A percentile compares a stretch with the other conserved stretches of the same genome.
Conservation (phyloP, 2,797 vertebrate species). For the Brotula barbata region DNA sequence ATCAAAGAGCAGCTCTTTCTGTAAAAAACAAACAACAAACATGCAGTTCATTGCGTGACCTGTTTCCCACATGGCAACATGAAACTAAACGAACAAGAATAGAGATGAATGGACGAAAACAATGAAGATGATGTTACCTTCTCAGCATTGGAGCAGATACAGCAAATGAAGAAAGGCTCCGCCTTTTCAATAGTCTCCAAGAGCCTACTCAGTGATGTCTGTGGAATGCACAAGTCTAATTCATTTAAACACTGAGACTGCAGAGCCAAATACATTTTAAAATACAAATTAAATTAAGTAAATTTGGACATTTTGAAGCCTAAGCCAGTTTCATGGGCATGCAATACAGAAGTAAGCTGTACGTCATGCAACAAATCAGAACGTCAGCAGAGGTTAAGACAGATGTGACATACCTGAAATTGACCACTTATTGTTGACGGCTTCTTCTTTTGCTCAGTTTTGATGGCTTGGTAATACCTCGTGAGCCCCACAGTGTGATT, state of each 20-base stretch:
- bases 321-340: no score
- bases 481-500: constrained; percentile 87
- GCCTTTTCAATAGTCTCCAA: constrained; percentile 85
- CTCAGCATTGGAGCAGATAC: constrained; percentile 89
- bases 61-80: neutral
- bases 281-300: neutral
- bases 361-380: neutral
- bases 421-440: constrained; percentile 86
- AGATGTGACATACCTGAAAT: constrained; percentile 85
- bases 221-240: constrained; percentile 30
- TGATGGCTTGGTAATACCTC: constrained; percentile 84
- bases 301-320: neutral
- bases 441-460: constrained; percentile 85
- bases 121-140: constrained; percentile 78
- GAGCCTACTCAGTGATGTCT: constrained; percentile 89
- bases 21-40: constrained; percentile 32
- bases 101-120: neutral
- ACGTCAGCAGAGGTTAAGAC: neutral
- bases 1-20: constrained; percentile 91
- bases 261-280: neutral
- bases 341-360: neutral
- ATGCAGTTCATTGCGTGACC: neutral
- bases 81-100: neutral
- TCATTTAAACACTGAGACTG: no score
- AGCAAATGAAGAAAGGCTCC: constrained; percentile 93